Evolutionary conservation across 1,140 invertebrate genomes (phyloP), one percentile per base, ranked within the genome.

Genomic region (Drosophila teissieri): DNA sequence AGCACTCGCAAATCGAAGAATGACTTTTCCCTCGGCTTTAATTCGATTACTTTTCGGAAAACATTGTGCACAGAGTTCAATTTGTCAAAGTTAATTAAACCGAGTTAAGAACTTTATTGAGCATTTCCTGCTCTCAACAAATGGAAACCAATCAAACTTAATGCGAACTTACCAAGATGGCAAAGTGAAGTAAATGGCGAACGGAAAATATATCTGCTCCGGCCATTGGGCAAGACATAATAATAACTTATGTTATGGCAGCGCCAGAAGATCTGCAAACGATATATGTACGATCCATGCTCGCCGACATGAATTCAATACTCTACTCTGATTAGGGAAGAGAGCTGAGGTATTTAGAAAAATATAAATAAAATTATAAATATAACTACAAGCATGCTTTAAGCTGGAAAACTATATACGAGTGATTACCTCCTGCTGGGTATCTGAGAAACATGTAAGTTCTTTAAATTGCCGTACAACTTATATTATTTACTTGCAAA

Each of bases 211-310:
- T 85, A 37, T 76, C 31, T 73, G 55, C 12, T 11, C 19, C 55
- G 55, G 73, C 67, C 72, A 86, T 69, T 75, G 75, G 79, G 40
- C 65, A 67, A 69, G 81, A 51, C 61, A 78, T 78, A 75, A 79
- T 78, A 79, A 82, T 91, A 89, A 91, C 89, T 91, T 85, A 91
- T 91, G 85, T 73, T 76, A 64, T 81, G 82, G 60, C 60, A 62
- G 55, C 62, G 57, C 63, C 73, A 65, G 73, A 49, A 85, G 86
- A 90, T 90, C 79, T 86, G 70, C 83, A 81, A 88, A 72, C 83
- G 75, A 88, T 85, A 88, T 84, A 73, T 76, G 73, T 64, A 36
- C 15, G 40, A 10, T 7, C 17, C 48, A 49, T 24, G 24, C 14
- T 27, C 27, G 53, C 58, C 57, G 58, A 36, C 63, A 55, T 54